Conservation (phyloP, 1,140 invertebrate species). For the Ceratina calcarata region DNA sequence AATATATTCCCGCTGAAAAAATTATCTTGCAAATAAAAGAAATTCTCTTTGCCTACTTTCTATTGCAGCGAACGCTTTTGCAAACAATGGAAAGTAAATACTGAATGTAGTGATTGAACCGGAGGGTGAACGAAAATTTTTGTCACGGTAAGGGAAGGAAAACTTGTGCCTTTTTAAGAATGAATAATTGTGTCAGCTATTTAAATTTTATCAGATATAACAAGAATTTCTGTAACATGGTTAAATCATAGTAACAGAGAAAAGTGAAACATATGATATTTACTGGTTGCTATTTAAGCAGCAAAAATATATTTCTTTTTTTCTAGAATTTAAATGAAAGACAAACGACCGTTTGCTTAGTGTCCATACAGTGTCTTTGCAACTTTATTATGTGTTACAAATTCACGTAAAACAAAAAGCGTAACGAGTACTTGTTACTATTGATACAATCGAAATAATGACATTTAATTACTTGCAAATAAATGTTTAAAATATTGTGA, state of each 20-base stretch:
- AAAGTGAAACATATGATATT: slow-evolving; percentile 2
- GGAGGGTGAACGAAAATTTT: slow-evolving; percentile 35
- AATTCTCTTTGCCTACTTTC: neutral
- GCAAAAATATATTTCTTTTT: slow-evolving; percentile 40
- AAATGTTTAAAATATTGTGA: slow-evolving; percentile 46
- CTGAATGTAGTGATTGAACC: slow-evolving; percentile 12
- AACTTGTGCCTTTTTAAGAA: slow-evolving; percentile 67
- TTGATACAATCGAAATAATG: slow-evolving; percentile 35
- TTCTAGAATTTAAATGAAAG: slow-evolving; percentile 14
- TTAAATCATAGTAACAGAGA: slow-evolving; percentile 28
- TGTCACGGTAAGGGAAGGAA: slow-evolving; percentile 34
- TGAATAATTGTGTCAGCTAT: slow-evolving; percentile 53
- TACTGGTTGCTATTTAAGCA: slow-evolving; percentile 23
- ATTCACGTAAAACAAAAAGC: slow-evolving; percentile 13
- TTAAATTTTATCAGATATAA: slow-evolving; percentile 43
- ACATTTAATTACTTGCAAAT: slow-evolving; percentile 53
- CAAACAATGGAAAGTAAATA: neutral
- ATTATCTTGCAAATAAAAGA: no score
- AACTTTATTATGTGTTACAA: slow-evolving; percentile 44
- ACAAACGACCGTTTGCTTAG: slow-evolving; percentile 24
- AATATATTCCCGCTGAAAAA: neutral
- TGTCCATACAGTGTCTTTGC: slow-evolving; percentile 43
- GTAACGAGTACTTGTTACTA: slow-evolving; percentile 48
- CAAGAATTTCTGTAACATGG: slow-evolving; percentile 28
- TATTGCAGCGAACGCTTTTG: neutral